Evolutionary conservation across 1,140 invertebrate genomes (phyloP).

Genomic region (Helicoverpa armigera): DNA sequence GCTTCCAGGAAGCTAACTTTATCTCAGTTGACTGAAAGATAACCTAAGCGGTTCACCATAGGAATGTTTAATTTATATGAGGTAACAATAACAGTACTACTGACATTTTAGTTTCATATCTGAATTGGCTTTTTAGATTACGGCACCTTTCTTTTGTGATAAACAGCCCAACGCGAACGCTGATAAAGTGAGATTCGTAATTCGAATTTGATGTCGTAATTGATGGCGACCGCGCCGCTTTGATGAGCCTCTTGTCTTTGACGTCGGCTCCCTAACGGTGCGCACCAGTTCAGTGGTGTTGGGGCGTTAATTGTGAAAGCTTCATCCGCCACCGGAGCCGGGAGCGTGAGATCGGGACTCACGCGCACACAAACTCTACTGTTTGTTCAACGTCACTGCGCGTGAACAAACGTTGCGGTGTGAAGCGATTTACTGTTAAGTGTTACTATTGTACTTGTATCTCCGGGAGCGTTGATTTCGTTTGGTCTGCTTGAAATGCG

Average conservation of each 20-base stretch:
- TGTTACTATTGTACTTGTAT: conserved; percentile 54
- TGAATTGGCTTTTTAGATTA: conserved; percentile 13
- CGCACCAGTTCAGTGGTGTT: conserved; percentile 41
- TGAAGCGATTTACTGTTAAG: conserved; percentile 61
- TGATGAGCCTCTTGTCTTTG: conserved; percentile 41
- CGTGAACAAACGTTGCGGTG: conserved; percentile 59
- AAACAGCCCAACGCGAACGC: not conserved
- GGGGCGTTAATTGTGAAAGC: conserved; percentile 67
- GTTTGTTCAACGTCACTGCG: conserved; percentile 44
- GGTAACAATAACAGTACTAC: conserved; percentile 4
- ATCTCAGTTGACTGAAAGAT: conserved; percentile 31
- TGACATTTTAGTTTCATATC: conserved; percentile 27
- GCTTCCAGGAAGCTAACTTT: conserved; percentile 30
- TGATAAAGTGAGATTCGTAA: conserved; percentile 39
- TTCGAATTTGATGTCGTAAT: conserved; percentile 43
- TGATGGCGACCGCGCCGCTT: conserved; percentile 25
- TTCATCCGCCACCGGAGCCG: conserved; percentile 41
- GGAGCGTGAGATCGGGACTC: conserved; percentile 50
- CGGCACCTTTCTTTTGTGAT: conserved; percentile 38
- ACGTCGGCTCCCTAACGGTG: conserved; percentile 51
- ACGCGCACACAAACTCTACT: conserved; percentile 41
- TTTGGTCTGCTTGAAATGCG: not conserved
- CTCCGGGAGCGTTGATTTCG: conserved; percentile 39
- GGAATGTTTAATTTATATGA: conserved; percentile 36
- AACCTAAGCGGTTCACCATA: conserved; percentile 30